phyloP scores from a whole-genome alignment of 2,113 vertebrate species.

The Cottus gobio region DNA sequence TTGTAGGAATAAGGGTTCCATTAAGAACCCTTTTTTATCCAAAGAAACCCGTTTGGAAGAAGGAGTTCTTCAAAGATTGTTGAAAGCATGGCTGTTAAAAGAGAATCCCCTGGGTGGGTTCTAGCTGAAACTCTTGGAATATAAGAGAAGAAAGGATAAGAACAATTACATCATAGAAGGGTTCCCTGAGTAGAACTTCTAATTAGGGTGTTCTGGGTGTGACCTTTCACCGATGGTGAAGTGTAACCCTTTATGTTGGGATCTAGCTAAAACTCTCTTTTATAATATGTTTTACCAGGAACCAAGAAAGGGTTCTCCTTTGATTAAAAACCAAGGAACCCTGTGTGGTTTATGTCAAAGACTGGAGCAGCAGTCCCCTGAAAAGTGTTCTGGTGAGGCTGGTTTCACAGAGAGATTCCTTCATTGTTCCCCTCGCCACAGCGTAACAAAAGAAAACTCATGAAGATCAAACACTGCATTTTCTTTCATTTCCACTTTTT shows the following conservation, averaged over 20 bases:
- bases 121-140: not conserved
- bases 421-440: not conserved
- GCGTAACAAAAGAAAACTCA: constrained; percentile 7
- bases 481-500: constrained; percentile 28
- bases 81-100: not conserved
- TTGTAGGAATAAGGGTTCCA: not conserved
- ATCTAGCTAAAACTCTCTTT: no score
- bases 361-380: not conserved
- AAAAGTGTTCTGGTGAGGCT: not conserved
- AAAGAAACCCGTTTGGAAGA: not conserved
- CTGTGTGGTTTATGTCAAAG: not conserved
- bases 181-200: not conserved
- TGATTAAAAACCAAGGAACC: not conserved
- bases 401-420: constrained; percentile 7
- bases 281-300: no score
- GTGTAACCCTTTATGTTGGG: not conserved
- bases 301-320: no score
- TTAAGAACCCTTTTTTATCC: not conserved
- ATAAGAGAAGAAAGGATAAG: no score
- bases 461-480: not conserved
- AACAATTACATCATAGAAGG: not conserved
- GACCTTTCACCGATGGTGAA: not conserved
- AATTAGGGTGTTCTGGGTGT: not conserved
- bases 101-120: not conserved
- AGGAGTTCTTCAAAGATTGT: not conserved